Evolutionary conservation across 2,113 vertebrate genomes (phyloP).

Genomic region (Poeciliopsis turrubarensis): DNA sequence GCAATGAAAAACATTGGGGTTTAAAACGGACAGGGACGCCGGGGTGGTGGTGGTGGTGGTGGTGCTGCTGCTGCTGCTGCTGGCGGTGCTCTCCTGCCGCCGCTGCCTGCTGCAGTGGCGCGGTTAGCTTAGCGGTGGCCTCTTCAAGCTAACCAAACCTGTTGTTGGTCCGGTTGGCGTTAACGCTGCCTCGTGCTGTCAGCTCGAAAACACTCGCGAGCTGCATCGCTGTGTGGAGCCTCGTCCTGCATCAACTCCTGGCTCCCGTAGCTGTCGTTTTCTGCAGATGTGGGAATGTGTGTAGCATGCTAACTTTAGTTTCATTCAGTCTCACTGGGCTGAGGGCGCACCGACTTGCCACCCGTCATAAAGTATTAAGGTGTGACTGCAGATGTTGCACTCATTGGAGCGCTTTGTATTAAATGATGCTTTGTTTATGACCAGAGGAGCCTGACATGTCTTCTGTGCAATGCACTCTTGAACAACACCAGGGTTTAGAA

Average conservation of each 20-base stretch:
- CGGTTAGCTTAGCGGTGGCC: slow-evolving; percentile 65
- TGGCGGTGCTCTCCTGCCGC: not conserved
- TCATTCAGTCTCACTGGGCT: not conserved
- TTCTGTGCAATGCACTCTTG: not conserved
- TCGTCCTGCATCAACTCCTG: not conserved
- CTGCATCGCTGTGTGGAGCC: not conserved
- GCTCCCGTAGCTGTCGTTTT: not conserved
- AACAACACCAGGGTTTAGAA: not conserved
- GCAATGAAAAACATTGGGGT: not conserved
- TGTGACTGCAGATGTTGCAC: too few relatives aligned
- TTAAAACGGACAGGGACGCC: not conserved
- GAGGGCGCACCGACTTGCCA: too few relatives aligned
- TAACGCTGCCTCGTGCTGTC: not conserved
- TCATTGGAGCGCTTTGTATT: too few relatives aligned
- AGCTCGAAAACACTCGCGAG: not conserved
- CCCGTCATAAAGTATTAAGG: not conserved
- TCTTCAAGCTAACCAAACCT: slow-evolving; percentile 8
- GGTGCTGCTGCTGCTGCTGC: too few relatives aligned
- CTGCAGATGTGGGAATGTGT: not conserved
- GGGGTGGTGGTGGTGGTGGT: not conserved
- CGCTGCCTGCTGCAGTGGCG: slow-evolving; percentile 12
- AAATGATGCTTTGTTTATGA: too few relatives aligned
- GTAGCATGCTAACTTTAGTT: not conserved
- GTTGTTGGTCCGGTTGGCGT: not conserved
- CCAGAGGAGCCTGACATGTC: not conserved